A percentile compares a stretch with the other conserved stretches of the same genome.
Evolutionary conservation across 2,797 vertebrate genomes (phyloP).

Genomic region (Rostrhamus sociabilis): DNA sequence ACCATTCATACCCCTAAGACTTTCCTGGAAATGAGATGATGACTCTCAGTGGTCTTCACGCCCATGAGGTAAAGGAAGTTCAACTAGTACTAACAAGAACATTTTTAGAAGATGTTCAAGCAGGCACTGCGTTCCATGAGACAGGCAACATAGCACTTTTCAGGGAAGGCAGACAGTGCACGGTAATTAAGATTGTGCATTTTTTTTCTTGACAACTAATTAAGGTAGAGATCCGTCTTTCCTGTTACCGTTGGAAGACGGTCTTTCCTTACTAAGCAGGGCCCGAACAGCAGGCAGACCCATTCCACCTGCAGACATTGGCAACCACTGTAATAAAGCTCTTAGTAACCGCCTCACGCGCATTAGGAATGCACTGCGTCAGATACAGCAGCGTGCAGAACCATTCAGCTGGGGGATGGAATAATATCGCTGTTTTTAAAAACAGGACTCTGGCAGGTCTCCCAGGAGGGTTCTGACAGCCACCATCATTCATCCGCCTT

Average conservation of each 20-base stretch:
- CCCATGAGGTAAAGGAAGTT: constrained; percentile 1
- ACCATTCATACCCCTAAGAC: not conserved
- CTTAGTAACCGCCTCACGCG: constrained; percentile 7
- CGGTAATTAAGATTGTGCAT: constrained; percentile 1
- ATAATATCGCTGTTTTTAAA: constrained; percentile 50
- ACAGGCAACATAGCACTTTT: not conserved
- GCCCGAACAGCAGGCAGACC: not conserved
- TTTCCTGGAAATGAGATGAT: not conserved
- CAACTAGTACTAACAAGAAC: not conserved
- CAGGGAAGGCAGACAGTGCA: not conserved
- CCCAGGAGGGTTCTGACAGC: constrained; percentile 23
- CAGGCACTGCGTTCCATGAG: not conserved
- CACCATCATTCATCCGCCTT: constrained; percentile 25
- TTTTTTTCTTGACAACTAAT: constrained; percentile 43
- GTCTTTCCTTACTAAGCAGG: not conserved
- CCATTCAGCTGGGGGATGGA: constrained; percentile 42
- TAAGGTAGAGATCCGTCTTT: constrained; percentile 16
- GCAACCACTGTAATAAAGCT: not conserved
- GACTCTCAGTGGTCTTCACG: not conserved
- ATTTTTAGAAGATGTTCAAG: not conserved
- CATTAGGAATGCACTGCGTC: constrained; percentile 32
- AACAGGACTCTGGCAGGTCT: constrained; percentile 18
- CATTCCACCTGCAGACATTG: not conserved
- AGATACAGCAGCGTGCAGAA: not conserved
- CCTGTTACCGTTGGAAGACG: not conserved